These are phyloP conservation scores for Proteles cristata DNA, from an alignment of 2,113 vertebrate species.

Conservation along the genomic window DNA sequence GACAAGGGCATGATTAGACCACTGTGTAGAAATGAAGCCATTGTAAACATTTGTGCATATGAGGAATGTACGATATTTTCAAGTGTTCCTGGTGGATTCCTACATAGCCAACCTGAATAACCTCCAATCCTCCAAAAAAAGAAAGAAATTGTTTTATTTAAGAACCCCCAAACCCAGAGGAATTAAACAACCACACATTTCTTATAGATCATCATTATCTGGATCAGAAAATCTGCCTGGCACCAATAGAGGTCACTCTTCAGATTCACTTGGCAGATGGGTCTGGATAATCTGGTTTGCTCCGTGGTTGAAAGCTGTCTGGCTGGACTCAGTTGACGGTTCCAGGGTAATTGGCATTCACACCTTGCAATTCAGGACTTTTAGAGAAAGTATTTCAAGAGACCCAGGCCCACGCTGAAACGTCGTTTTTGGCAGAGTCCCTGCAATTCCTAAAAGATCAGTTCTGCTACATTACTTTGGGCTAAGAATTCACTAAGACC, in stretches of 20 bases:
- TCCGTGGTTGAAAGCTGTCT: background rate
- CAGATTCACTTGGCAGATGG: background rate
- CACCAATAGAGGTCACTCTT: background rate
- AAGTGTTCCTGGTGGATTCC: background rate
- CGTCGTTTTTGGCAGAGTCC: fast-evolving
- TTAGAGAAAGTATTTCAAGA: background rate
- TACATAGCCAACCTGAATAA: background rate
- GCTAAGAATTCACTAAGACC: background rate
- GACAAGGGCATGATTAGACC: background rate
- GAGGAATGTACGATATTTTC: background rate
- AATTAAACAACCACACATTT: background rate
- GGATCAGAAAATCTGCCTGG: background rate
- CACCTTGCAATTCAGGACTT: background rate
- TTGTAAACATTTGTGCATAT: background rate
- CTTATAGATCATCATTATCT: background rate
- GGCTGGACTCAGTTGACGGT: background rate
- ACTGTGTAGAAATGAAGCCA: background rate
- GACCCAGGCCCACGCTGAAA: background rate
- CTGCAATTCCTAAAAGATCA: fast-evolving
- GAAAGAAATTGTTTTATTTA: background rate
- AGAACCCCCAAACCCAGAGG: fast-evolving
- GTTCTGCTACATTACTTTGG: background rate
- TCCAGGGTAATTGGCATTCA: background rate
- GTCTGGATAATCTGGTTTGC: background rate
- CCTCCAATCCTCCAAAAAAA: background rate